Evolutionary conservation across 2,888 invertebrate species (phyloP).

Genomic region (Brachylomia viminalis): DNA sequence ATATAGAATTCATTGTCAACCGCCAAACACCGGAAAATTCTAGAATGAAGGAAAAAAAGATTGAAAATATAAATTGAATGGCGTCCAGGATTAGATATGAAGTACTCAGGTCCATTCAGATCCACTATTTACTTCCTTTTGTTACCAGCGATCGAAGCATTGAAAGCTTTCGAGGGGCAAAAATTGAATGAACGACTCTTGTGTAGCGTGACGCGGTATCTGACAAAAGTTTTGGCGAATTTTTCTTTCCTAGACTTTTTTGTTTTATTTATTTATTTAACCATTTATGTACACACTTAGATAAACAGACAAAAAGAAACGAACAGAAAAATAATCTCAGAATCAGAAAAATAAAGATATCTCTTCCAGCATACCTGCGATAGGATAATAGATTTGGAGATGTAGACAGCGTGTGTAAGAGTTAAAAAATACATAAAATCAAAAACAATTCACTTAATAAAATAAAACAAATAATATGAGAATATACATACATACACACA

Average conservation of each 20-base stretch:
- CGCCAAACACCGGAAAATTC: neutral
- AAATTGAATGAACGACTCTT: conserved; percentile 58
- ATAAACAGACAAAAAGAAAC: too few relatives aligned
- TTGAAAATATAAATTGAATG: conserved; percentile 39
- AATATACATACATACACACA: too few relatives aligned
- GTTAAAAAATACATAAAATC: too few relatives aligned
- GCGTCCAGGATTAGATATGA: conserved; percentile 43
- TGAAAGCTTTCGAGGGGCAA: conserved; percentile 54
- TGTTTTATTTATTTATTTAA: neutral
- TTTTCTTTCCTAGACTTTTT: conserved; percentile 6
- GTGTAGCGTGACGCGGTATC: conserved; percentile 37
- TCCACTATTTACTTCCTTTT: conserved; percentile 54
- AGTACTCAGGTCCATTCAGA: conserved; percentile 42
- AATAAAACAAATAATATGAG: too few relatives aligned
- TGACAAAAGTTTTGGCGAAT: conserved; percentile 21
- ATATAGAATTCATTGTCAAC: conserved; percentile 1
- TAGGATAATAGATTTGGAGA: too few relatives aligned
- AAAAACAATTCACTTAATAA: too few relatives aligned
- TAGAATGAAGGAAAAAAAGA: conserved; percentile 4
- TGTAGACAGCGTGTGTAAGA: too few relatives aligned
- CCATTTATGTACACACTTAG: too few relatives aligned
- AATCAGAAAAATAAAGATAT: too few relatives aligned
- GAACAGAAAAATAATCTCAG: too few relatives aligned
- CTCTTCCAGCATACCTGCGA: too few relatives aligned
- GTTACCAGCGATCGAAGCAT: conserved; percentile 46